phyloP scores from a whole-genome alignment of 2,797 vertebrate genomes.

The Loris lydekkerianus region DNA sequence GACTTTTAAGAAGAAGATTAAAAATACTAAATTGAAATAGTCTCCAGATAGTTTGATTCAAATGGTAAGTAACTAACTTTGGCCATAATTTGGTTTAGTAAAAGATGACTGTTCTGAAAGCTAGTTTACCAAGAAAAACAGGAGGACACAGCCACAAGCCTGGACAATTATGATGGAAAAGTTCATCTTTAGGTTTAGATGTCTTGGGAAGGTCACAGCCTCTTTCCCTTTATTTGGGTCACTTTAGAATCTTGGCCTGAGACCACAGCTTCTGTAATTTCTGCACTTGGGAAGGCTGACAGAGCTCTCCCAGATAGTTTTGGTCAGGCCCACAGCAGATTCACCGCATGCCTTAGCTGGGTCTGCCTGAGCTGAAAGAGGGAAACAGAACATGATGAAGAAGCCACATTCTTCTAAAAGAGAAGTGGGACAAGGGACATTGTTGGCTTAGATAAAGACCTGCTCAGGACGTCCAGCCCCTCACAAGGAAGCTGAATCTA shows the following conservation, averaged over 20 bases:
- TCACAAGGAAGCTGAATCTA: background rate
- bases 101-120: background rate
- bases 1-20: slow-evolving; percentile 75
- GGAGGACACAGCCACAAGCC: background rate
- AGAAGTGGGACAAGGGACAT: background rate
- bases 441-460: background rate
- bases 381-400: background rate
- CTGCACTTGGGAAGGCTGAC: background rate
- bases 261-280: background rate
- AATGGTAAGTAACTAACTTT: slow-evolving; percentile 37
- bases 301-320: background rate
- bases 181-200: background rate
- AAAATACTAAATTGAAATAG: slow-evolving; percentile 61
- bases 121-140: background rate
- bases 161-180: background rate
- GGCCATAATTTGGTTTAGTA: slow-evolving; percentile 27
- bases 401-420: background rate
- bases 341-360: background rate
- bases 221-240: background rate
- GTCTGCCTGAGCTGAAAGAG: background rate
- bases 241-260: slow-evolving; percentile 9
- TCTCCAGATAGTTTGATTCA: slow-evolving; percentile 13
- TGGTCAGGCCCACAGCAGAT: background rate
- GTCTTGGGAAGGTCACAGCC: background rate
- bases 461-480: background rate